Evolutionary conservation across 2,888 invertebrate genomes (phyloP).

Genomic region (Sisyra terminalis): DNA sequence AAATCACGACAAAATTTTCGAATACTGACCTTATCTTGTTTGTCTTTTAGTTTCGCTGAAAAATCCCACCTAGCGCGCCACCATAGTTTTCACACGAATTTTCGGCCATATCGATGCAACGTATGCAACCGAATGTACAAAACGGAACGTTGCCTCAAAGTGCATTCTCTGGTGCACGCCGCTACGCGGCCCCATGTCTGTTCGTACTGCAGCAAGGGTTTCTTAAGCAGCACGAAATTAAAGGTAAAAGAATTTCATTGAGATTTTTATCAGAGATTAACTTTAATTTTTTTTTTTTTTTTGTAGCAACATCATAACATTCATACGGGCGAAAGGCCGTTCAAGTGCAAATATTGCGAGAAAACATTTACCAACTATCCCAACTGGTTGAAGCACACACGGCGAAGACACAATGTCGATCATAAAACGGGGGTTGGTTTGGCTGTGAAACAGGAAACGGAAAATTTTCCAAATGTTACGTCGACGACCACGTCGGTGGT

Average conservation of each 20-base stretch:
- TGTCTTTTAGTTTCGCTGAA: slow-evolving; percentile 24
- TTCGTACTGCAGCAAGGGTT: slow-evolving; percentile 36
- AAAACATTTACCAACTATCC: slow-evolving; percentile 37
- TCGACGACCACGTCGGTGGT: too few relatives aligned
- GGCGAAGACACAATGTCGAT: slow-evolving; percentile 33
- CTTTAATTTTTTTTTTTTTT: slow-evolving; percentile 9
- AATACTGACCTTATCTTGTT: slow-evolving; percentile 1
- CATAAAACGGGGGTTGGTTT: slow-evolving; percentile 22
- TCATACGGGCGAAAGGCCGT: slow-evolving; percentile 37
- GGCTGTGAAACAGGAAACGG: slow-evolving; percentile 15
- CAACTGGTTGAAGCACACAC: slow-evolving; percentile 39
- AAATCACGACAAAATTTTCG: too few relatives aligned
- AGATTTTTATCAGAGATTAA: too few relatives aligned
- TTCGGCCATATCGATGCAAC: slow-evolving; percentile 27
- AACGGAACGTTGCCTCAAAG: slow-evolving; percentile 37
- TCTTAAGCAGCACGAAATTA: slow-evolving; percentile 36
- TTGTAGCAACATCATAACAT: slow-evolving; percentile 37
- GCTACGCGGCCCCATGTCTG: slow-evolving; percentile 35
- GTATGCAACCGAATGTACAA: slow-evolving; percentile 36
- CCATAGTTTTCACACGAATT: slow-evolving; percentile 26
- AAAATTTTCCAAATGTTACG: slow-evolving; percentile 8
- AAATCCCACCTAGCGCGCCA: slow-evolving; percentile 27
- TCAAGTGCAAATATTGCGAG: slow-evolving; percentile 35
- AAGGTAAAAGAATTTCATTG: too few relatives aligned
- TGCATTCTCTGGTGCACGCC: slow-evolving; percentile 35